Conservation (phyloP, 1,140 invertebrate species). For the Phocides pigmalion region DNA sequence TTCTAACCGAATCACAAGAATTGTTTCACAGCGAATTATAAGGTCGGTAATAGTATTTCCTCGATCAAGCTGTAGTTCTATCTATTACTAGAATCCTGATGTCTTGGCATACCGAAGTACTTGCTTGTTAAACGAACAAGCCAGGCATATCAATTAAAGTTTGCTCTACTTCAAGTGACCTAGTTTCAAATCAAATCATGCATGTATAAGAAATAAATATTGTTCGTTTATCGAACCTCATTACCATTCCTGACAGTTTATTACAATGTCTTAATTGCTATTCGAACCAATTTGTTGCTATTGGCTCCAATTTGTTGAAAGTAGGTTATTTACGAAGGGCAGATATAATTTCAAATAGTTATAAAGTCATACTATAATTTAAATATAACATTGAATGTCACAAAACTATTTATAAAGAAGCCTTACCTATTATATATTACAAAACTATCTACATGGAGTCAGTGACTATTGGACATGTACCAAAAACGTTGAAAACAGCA, state of each 20-base stretch:
- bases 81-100: conserved; percentile 28
- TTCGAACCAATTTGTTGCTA: not conserved
- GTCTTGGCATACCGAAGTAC: conserved; percentile 37
- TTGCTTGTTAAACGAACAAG: conserved; percentile 53
- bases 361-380: no score
- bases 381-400: no score
- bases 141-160: conserved; percentile 62
- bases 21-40: no score
- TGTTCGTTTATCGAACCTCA: conserved; percentile 13
- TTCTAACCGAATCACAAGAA: no score
- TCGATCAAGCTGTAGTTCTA: no score
- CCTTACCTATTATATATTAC: no score
- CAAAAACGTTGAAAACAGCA: no score
- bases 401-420: no score
- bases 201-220: conserved; percentile 40
- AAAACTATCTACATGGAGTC: no score
- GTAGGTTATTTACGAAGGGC: conserved; percentile 3
- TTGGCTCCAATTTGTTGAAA: conserved; percentile 3
- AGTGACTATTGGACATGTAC: no score
- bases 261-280: conserved; percentile 24
- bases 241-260: conserved; percentile 28
- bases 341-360: not conserved
- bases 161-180: conserved; percentile 46
- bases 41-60: no score
- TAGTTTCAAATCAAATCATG: conserved; percentile 48